Evolutionary conservation across 2,888 invertebrate genomes (phyloP).

Genomic region (Drosophila nr. fundita): DNA sequence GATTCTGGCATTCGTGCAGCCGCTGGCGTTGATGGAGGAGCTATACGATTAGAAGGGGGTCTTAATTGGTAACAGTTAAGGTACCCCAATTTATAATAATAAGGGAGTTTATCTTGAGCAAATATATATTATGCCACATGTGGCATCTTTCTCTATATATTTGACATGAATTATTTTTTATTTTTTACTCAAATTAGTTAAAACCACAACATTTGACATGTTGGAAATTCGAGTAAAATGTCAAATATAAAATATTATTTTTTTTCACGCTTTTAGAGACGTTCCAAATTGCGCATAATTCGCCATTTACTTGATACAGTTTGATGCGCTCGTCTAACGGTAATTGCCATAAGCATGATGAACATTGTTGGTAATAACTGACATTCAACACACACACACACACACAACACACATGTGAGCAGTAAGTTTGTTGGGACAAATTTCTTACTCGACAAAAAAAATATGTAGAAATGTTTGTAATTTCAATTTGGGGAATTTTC

Average conservation of each 20-base stretch:
- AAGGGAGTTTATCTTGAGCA: neutral
- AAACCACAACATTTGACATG: conserved; percentile 3
- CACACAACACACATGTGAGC: neutral
- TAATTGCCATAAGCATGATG: conserved; percentile 74
- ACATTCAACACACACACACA: conserved; percentile 24
- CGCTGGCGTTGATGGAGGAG: too few species aligned
- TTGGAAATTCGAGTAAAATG: neutral
- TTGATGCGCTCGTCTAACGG: conserved; percentile 69
- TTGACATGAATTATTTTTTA: neutral
- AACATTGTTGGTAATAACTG: conserved; percentile 79
- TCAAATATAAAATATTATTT: neutral
- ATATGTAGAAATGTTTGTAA: conserved; percentile 65
- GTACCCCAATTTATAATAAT: neutral
- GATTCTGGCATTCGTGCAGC: too few species aligned
- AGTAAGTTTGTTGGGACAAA: conserved; percentile 18
- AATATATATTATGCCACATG: neutral
- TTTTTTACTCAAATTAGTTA: neutral
- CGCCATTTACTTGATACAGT: conserved; percentile 60
- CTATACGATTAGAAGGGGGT: too few species aligned
- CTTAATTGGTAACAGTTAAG: too few species aligned
- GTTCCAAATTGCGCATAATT: conserved; percentile 59
- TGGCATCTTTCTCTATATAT: neutral
- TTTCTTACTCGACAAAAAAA: conserved; percentile 26
- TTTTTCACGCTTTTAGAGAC: conserved; percentile 2
- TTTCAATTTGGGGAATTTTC: conserved; percentile 76